These are phyloP conservation scores for Sander lucioperca DNA, from an alignment of 2,113 vertebrate species.

Conservation along the genomic window DNA sequence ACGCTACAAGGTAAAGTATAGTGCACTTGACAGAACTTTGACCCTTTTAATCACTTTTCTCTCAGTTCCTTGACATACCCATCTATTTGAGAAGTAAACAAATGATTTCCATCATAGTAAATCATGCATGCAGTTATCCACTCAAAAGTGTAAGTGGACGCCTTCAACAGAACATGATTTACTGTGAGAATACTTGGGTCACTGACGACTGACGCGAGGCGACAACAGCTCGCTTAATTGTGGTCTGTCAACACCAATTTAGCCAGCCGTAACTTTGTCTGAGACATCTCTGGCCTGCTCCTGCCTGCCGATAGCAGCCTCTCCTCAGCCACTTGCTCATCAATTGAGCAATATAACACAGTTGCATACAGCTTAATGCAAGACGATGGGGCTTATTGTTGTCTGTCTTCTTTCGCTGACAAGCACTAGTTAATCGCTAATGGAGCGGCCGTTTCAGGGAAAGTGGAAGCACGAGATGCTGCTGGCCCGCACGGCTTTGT, in stretches of 20 bases:
- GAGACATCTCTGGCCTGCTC: constrained; percentile 44
- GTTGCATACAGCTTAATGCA: constrained; percentile 51
- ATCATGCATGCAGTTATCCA: constrained; percentile 43
- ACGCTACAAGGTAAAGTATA: not conserved
- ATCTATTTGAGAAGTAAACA: constrained; percentile 5
- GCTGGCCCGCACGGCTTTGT: constrained; percentile 34
- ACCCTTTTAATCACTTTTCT: not conserved
- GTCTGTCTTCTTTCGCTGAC: constrained; percentile 59
- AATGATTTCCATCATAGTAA: not conserved
- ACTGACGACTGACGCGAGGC: constrained; percentile 61
- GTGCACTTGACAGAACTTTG: not conserved
- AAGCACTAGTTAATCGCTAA: constrained; percentile 65
- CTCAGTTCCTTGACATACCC: not conserved
- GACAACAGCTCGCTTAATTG: constrained; percentile 71
- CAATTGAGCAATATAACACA: constrained; percentile 47
- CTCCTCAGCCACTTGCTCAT: constrained; percentile 35
- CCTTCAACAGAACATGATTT: constrained; percentile 41
- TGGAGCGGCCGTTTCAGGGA: constrained; percentile 39
- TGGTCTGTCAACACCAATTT: constrained; percentile 81
- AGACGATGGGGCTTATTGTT: constrained; percentile 58
- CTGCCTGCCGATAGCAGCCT: constrained; percentile 30
- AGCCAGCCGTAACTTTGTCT: constrained; percentile 48
- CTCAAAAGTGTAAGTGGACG: constrained; percentile 22
- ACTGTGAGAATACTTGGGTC: constrained; percentile 54
- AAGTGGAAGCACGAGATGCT: constrained; percentile 39